phyloP scores from a whole-genome alignment of 92 coral and sea anemone genomes.

The Blastomussa wellsi region DNA sequence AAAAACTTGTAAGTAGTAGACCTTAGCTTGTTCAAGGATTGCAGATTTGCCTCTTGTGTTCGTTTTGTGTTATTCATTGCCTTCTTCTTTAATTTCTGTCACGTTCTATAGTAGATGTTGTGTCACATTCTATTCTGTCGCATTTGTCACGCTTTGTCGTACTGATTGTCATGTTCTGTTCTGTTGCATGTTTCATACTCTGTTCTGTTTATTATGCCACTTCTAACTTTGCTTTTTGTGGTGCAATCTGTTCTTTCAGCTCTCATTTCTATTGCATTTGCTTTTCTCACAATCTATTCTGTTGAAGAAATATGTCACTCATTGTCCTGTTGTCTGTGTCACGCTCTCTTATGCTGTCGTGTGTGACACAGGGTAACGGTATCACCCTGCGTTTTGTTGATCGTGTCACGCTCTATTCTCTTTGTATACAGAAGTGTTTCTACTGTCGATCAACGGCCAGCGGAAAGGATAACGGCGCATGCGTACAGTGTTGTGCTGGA shows the following conservation, averaged over 20 bases:
- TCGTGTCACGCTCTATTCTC: background rate
- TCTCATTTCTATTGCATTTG: too few species aligned
- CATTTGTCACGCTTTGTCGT: background rate
- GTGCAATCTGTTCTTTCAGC: background rate
- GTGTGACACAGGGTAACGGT: too few species aligned
- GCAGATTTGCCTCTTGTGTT: too few species aligned
- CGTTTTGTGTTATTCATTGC: background rate
- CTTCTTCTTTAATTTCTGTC: background rate
- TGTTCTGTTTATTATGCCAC: background rate
- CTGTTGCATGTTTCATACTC: background rate
- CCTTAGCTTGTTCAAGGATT: too few species aligned
- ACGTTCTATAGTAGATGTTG: background rate
- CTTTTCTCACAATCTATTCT: background rate
- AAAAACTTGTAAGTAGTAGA: slow-evolving; percentile 67
- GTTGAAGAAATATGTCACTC: too few species aligned
- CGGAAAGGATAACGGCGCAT: slow-evolving; percentile 52
- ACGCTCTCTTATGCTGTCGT: background rate
- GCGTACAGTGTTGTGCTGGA: slow-evolving; percentile 90
- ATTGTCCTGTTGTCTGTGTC: too few species aligned
- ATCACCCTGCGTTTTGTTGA: background rate
- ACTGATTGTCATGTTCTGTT: background rate
- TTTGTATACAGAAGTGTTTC: slow-evolving; percentile 65
- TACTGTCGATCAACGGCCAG: slow-evolving; percentile 56
- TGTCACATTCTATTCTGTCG: background rate
- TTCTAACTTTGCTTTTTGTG: background rate